A percentile compares a stretch with the other conserved stretches of the same genome.
phyloP scores from a whole-genome alignment of 2,888 invertebrate species.

The Cantharis lateralis region DNA sequence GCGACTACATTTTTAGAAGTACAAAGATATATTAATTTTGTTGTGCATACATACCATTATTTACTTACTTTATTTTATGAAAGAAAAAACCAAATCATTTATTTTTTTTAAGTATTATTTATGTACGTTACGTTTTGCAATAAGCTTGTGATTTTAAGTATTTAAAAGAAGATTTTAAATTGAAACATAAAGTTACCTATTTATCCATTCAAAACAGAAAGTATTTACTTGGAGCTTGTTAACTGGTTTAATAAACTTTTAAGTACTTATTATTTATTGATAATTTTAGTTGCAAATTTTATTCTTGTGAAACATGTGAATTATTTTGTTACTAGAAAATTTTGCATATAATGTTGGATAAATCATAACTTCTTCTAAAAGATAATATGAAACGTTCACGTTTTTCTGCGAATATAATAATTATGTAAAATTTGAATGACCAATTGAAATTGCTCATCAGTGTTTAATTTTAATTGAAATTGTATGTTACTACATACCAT shows the following conservation, averaged over 20 bases:
- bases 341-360: not conserved
- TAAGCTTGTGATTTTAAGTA: not conserved
- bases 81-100: not conserved
- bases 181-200: not conserved
- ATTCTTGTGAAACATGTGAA: not conserved
- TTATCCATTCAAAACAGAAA: not conserved
- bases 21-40: not conserved
- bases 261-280: not conserved
- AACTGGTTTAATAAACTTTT: not conserved
- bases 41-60: too few species aligned
- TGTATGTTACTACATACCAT: not conserved
- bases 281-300: not conserved
- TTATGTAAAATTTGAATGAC: not conserved
- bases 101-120: not conserved
- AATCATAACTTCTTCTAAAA: not conserved
- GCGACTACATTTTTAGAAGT: constrained; percentile 10
- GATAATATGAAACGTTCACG: not conserved
- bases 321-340: not conserved
- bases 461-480: not conserved
- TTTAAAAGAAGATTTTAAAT: not conserved
- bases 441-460: not conserved
- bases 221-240: not conserved
- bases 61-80: not conserved
- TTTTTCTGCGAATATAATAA: not conserved
- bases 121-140: not conserved